phyloP scores from a whole-genome alignment of 2,888 invertebrate species.

The Xestia xanthographa region DNA sequence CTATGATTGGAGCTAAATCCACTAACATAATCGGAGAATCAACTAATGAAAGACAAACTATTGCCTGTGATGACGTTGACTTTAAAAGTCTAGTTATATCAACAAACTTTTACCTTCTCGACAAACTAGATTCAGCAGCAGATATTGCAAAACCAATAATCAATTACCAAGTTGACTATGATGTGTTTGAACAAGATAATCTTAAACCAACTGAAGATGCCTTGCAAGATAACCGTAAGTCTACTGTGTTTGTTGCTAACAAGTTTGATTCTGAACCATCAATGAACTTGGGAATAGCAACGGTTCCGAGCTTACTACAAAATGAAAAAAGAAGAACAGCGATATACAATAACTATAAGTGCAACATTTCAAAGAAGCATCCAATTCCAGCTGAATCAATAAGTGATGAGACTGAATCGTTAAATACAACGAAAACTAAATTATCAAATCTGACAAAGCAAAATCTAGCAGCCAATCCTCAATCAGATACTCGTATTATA shows the following conservation, averaged over 20 bases:
- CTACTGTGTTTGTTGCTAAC: background rate
- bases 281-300: conserved; percentile 21
- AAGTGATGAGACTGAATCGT: conserved; percentile 15
- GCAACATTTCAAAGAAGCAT: conserved; percentile 41
- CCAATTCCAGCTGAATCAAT: conserved; percentile 55
- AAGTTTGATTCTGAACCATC: conserved; percentile 24
- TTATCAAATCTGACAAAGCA: background rate
- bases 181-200: background rate
- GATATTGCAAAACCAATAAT: conserved; percentile 4
- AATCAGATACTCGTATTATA: conserved; percentile 52
- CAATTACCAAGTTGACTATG: background rate
- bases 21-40: no score
- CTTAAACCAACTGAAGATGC: background rate
- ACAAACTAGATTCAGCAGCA: conserved; percentile 21
- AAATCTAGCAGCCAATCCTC: conserved; percentile 16
- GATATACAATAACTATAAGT: conserved; percentile 15
- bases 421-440: conserved; percentile 21
- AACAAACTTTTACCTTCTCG: no score
- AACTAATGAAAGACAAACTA: no score
- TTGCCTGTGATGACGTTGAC: no score
- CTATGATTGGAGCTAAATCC: conserved; percentile 63
- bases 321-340: conserved; percentile 17
- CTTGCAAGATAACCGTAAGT: background rate
- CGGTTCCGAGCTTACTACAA: conserved; percentile 12
- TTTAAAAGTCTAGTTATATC: no score